These are phyloP conservation scores for Aurelia aurita DNA, from an alignment of 30 jellyfish, hydroid and myxozoan species.

Conservation along the genomic window DNA sequence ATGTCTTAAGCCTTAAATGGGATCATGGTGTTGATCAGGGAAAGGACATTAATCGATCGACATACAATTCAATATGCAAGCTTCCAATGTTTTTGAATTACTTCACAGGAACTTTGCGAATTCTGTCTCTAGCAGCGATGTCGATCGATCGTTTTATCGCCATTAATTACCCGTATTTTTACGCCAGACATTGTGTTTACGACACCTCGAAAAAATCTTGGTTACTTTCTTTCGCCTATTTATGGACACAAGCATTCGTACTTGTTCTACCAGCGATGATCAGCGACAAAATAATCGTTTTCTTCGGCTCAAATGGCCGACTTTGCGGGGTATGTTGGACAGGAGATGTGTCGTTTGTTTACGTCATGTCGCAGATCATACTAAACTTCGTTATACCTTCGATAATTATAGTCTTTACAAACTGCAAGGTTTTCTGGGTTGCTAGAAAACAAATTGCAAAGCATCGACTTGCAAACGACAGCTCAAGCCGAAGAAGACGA, in stretches of 20 bases:
- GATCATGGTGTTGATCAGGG: neutral
- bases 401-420: conserved; percentile 26
- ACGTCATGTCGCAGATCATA: neutral
- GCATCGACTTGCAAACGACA: conserved; percentile 11
- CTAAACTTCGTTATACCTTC: conserved; percentile 10
- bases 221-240: neutral
- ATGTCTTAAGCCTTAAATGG: conserved; percentile 5
- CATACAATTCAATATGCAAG: conserved; percentile 28
- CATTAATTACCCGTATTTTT: conserved; percentile 46
- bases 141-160: conserved; percentile 36
- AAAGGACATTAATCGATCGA: neutral
- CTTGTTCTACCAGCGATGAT: conserved; percentile 10
- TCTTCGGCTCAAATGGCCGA: conserved; percentile 54
- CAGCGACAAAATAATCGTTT: conserved; percentile 2
- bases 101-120: conserved; percentile 33
- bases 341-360: neutral
- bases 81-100: conserved; percentile 38
- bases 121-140: conserved; percentile 41
- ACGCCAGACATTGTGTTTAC: conserved; percentile 26
- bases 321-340: conserved; percentile 37
- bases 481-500: neutral
- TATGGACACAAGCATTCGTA: conserved; percentile 14
- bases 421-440: conserved; percentile 55
- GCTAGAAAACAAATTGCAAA: conserved; percentile 33
- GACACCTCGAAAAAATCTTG: conserved; percentile 12